Conservation (phyloP, 1,140 invertebrate genomes). For the Medauroidea extradentata region DNA sequence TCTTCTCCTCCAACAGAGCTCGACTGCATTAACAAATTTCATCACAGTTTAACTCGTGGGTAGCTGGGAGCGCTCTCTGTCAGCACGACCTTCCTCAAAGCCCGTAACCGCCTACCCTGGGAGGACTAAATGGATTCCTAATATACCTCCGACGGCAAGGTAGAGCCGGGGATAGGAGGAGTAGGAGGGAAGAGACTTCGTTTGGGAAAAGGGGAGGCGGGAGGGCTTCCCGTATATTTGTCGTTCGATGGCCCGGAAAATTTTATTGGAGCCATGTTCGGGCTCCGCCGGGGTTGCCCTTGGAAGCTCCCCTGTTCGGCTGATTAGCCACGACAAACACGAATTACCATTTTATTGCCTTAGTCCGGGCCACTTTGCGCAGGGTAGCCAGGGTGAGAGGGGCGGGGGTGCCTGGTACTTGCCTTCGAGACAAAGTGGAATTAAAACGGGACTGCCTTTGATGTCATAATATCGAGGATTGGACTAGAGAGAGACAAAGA, state of each 20-base stretch:
- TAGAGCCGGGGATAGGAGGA: too few relatives aligned
- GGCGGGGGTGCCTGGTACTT: conserved; percentile 19
- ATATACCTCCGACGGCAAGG: conserved; percentile 16
- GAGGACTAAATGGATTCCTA: conserved; percentile 16
- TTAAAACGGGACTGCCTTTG: conserved; percentile 27
- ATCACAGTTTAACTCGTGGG: conserved; percentile 9
- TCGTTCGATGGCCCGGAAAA: conserved; percentile 24
- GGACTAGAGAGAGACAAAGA: not conserved
- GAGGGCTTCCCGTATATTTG: conserved; percentile 11
- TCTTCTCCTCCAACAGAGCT: too few relatives aligned
- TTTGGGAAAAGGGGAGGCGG: too few relatives aligned
- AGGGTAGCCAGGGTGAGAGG: too few relatives aligned
- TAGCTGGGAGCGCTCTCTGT: too few relatives aligned
- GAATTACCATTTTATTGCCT: conserved; percentile 57
- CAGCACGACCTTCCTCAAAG: not conserved
- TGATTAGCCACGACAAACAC: conserved; percentile 54
- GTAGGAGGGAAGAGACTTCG: too few relatives aligned
- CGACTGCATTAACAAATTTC: conserved; percentile 22
- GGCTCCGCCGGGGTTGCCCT: conserved; percentile 1
- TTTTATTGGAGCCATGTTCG: conserved; percentile 25
- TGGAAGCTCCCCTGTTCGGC: conserved; percentile 25
- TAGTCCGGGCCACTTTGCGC: conserved; percentile 22
- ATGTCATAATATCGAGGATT: conserved; percentile 26
- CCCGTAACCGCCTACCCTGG: not conserved
- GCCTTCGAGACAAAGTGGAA: conserved; percentile 28